phyloP scores from a whole-genome alignment of 2,797 vertebrate genomes.

The Gephyroberyx darwinii region DNA sequence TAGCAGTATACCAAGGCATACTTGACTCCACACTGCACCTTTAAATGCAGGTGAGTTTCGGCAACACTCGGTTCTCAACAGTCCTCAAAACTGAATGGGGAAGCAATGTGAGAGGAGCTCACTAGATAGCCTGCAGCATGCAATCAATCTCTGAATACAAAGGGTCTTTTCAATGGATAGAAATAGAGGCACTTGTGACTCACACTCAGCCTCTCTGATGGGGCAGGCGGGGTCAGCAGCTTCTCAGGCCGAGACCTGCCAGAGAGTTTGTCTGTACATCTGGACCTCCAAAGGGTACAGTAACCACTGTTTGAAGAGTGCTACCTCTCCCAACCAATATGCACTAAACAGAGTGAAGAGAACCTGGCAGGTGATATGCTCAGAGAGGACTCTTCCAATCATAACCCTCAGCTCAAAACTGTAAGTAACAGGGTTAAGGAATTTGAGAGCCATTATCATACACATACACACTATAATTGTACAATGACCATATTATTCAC shows the following conservation, averaged over 20 bases:
- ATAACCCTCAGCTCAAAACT: neutral
- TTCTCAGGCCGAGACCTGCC: conserved; percentile 22
- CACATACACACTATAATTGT: neutral
- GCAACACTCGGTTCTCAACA: neutral
- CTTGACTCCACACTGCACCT: conserved; percentile 48
- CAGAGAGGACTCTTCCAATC: neutral
- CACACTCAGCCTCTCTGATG: conserved; percentile 9
- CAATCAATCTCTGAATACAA: conserved; percentile 46
- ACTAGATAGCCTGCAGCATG: conserved; percentile 24
- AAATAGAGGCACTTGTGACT: conserved; percentile 23
- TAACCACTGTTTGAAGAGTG: neutral
- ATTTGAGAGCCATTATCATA: neutral
- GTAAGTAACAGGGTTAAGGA: neutral
- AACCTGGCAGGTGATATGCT: neutral
- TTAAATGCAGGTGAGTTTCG: conserved; percentile 15
- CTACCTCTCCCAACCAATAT: neutral
- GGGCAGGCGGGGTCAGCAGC: neutral
- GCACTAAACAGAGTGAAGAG: neutral
- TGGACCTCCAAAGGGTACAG: neutral
- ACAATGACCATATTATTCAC: conserved; percentile 14
- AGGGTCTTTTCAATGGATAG: conserved; percentile 23
- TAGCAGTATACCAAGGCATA: neutral
- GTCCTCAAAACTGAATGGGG: conserved; percentile 23
- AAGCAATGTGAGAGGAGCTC: conserved; percentile 14
- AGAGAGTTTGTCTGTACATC: neutral